Conservation (phyloP, 23 tunicate genomes). For the Clavelina lepadiformis region DNA sequence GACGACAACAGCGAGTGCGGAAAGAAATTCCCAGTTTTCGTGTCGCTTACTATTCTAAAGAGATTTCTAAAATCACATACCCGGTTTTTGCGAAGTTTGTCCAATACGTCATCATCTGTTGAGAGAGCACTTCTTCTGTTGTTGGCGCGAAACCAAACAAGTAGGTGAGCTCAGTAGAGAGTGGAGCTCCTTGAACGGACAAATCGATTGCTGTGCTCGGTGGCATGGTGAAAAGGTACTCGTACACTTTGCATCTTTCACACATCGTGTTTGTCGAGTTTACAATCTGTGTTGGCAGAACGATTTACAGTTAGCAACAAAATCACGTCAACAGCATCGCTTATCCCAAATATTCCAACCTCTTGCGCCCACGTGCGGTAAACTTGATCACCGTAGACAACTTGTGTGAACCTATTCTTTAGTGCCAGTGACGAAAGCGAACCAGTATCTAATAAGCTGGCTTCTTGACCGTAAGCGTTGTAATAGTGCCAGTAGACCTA, state of each 20-base stretch:
- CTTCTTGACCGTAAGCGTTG: too few relatives aligned
- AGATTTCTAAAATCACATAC: constrained; percentile 34
- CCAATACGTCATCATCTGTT: constrained; percentile 55
- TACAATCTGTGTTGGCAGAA: too few relatives aligned
- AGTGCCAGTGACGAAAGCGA: constrained; percentile 1
- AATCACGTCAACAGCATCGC: too few relatives aligned
- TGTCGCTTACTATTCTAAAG: too few relatives aligned
- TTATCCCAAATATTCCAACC: constrained; percentile 15
- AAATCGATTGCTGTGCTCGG: background rate
- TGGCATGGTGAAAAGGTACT: constrained; percentile 21
- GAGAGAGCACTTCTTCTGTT: constrained; percentile 3
- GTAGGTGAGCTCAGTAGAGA: constrained; percentile 37
- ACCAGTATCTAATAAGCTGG: too few relatives aligned
- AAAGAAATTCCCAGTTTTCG: too few relatives aligned
- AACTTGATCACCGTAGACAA: constrained; percentile 48
- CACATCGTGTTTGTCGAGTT: too few relatives aligned
- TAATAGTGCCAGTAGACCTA: too few relatives aligned
- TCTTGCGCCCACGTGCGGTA: constrained; percentile 73
- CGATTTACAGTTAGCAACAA: too few relatives aligned
- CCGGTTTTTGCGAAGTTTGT: constrained; percentile 69
- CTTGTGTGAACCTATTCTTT: too few relatives aligned
- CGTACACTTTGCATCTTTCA: constrained; percentile 11
- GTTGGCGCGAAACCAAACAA: constrained; percentile 50
- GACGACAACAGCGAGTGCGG: too few relatives aligned
- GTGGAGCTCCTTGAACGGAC: background rate